These are phyloP conservation scores for Eospalax fontanierii DNA, from an alignment of 2,797 vertebrate genomes.

Conservation along the genomic window DNA sequence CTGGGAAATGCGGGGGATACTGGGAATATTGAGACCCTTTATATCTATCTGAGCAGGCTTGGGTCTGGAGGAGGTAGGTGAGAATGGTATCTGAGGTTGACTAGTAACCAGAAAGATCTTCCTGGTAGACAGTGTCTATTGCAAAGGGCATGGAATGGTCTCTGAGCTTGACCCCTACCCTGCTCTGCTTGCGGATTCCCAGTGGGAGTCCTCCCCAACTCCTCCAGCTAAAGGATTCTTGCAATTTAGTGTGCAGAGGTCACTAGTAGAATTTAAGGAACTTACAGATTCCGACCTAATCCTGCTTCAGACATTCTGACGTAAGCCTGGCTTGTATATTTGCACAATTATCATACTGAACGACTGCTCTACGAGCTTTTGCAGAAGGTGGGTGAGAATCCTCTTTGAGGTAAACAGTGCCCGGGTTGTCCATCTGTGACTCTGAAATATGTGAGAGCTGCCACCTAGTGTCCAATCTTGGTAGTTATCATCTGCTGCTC, in stretches of 20 bases:
- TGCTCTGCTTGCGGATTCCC: not conserved
- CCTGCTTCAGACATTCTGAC: not conserved
- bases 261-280: not conserved
- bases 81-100: too few species aligned
- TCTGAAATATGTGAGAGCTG: not conserved
- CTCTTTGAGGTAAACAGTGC: not conserved
- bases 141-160: too few species aligned
- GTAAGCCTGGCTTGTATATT: not conserved
- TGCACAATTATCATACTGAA: not conserved
- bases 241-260: not conserved
- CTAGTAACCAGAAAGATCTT: not conserved
- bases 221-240: not conserved
- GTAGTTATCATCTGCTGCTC: not conserved
- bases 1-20: not conserved
- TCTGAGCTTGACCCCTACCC: not conserved
- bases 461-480: not conserved
- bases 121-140: rapidly evolving
- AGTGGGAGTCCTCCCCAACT: not conserved
- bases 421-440: not conserved
- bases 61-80: too few species aligned
- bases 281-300: not conserved
- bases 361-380: not conserved
- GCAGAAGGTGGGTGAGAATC: not conserved
- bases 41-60: too few species aligned
- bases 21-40: not conserved